Percentiles rank a stretch among this genome's conserved stretches.
Conservation (phyloP, 2,113 vertebrate genomes). For the Eudyptes chrysolophus region DNA sequence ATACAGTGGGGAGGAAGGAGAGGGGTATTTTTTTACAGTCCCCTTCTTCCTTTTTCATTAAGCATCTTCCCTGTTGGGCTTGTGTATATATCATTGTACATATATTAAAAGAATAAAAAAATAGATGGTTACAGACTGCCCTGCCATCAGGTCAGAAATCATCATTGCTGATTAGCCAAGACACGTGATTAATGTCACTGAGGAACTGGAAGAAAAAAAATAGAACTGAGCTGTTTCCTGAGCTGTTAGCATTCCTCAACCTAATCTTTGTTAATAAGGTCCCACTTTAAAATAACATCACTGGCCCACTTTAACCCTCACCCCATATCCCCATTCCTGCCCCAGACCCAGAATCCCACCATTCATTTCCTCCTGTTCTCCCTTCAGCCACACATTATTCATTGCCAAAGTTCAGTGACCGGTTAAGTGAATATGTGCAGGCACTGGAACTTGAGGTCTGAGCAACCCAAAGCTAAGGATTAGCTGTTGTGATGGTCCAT, state of each 20-base stretch:
- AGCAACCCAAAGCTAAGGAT: background rate
- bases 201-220: background rate
- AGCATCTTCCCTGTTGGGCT: background rate
- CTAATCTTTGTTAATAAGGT: background rate
- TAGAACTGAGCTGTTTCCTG: background rate
- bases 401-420: background rate
- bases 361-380: background rate
- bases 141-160: background rate
- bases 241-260: background rate
- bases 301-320: background rate
- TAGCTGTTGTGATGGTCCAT: background rate
- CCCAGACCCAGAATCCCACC: background rate
- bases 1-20: rapidly evolving
- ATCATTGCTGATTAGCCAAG: background rate
- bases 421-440: background rate
- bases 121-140: background rate
- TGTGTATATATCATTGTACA: background rate
- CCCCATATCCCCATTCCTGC: background rate
- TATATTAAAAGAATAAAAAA: background rate
- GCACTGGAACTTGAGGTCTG: background rate
- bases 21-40: background rate
- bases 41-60: background rate
- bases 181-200: background rate
- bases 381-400: background rate
- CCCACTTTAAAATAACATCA: background rate